A percentile compares a stretch with the other conserved stretches of the same genome.
phyloP scores from a whole-genome alignment of 2,113 vertebrate genomes.

The Deroptyus accipitrinus region DNA sequence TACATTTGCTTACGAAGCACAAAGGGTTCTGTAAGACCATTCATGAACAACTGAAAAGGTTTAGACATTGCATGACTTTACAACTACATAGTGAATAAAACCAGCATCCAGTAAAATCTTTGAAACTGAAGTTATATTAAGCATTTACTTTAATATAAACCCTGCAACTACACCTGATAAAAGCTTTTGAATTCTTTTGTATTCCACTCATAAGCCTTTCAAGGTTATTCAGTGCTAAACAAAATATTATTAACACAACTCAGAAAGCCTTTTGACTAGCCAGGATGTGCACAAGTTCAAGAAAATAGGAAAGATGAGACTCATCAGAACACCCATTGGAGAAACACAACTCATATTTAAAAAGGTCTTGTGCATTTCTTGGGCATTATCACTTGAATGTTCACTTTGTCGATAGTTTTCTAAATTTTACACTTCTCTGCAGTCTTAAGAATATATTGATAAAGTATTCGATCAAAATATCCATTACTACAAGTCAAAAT shows the following conservation, averaged over 20 bases:
- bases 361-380: neutral
- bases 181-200: constrained; percentile 59
- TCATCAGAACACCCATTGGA: neutral
- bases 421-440: neutral
- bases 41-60: constrained; percentile 36
- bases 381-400: neutral
- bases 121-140: constrained; percentile 56
- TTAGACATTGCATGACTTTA: neutral
- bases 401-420: neutral
- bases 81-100: constrained; percentile 16
- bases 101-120: constrained; percentile 19
- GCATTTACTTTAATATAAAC: constrained; percentile 63
- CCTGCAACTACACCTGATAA: constrained; percentile 40
- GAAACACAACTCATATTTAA: neutral
- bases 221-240: constrained; percentile 43
- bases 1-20: neutral
- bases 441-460: neutral
- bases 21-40: neutral
- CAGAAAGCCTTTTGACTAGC: constrained; percentile 10
- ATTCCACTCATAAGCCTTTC: constrained; percentile 42
- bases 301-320: neutral
- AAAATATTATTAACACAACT: constrained; percentile 60
- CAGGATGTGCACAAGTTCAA: neutral
- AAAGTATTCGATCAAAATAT: neutral
- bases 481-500: neutral